Conservation (phyloP, 2,888 invertebrate genomes). For the Drosophila nr. perissopoda region DNA sequence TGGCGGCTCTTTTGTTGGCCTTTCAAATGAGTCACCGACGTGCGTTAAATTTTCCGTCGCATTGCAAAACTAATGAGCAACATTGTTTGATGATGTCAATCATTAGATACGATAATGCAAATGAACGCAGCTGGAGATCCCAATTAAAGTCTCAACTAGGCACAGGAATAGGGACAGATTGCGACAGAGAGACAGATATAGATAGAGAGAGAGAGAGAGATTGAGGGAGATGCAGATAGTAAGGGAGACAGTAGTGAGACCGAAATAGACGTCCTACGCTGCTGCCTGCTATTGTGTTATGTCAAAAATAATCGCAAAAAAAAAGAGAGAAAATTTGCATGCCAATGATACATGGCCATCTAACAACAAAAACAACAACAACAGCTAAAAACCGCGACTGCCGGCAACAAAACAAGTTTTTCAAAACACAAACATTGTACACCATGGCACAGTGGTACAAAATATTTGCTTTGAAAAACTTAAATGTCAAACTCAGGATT, state of each 20-base stretch:
- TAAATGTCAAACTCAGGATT: background rate
- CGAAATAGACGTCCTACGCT: slow-evolving; percentile 25
- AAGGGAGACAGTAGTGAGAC: slow-evolving; percentile 10
- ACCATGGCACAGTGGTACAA: slow-evolving; percentile 36
- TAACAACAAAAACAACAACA: background rate
- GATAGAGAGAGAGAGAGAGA: background rate
- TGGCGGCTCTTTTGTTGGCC: slow-evolving; percentile 30
- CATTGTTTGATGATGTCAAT: slow-evolving; percentile 80
- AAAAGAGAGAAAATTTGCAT: slow-evolving; percentile 61
- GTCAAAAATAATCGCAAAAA: slow-evolving; percentile 13
- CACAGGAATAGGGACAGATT: background rate
- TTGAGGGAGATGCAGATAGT: background rate
- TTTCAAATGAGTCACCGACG: slow-evolving; percentile 40
- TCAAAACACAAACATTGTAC: slow-evolving; percentile 23
- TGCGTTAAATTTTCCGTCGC: slow-evolving; percentile 45
- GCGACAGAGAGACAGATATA: background rate
- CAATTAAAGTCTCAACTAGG: slow-evolving; percentile 9
- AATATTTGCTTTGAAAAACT: background rate
- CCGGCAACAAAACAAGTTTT: slow-evolving; percentile 38
- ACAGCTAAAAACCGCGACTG: slow-evolving; percentile 15
- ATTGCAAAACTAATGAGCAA: slow-evolving; percentile 72
- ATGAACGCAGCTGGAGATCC: slow-evolving; percentile 61
- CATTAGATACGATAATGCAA: slow-evolving; percentile 82
- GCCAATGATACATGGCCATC: slow-evolving; percentile 66
- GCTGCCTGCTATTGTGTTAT: slow-evolving; percentile 23